Evolutionary conservation across 2,113 vertebrate species (phyloP).

Genomic region (Engraulis encrasicolus): DNA sequence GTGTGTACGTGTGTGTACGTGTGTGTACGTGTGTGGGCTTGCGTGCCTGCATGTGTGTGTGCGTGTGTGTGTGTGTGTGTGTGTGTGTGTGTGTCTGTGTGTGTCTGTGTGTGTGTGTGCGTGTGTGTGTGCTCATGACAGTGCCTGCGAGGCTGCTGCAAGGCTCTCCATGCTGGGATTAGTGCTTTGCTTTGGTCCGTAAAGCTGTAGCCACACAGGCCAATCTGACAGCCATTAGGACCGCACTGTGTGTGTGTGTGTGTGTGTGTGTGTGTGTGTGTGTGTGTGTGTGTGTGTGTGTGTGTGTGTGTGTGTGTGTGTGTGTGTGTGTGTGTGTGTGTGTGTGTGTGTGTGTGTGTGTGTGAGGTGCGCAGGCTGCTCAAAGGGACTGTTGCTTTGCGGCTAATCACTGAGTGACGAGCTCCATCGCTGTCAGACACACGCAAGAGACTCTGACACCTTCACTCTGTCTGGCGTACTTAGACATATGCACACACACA

Average conservation of each 20-base stretch:
- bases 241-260: not conserved
- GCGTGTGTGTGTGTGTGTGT: not conserved
- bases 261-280: not conserved
- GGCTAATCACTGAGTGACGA: no score
- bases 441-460: no score
- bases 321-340: constrained; percentile 39
- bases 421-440: no score
- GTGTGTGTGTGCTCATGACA: not conserved
- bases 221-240: constrained; percentile 27
- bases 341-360: not conserved
- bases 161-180: constrained; percentile 39
- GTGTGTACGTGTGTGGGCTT: not conserved
- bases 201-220: constrained; percentile 39
- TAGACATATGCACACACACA: no score
- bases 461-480: no score
- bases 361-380: not conserved
- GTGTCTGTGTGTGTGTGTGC: not conserved
- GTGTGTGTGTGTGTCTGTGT: not conserved
- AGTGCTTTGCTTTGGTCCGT: constrained; percentile 43
- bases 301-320: constrained; percentile 47
- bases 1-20: not conserved
- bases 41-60: not conserved
- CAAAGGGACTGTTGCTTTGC: not conserved
- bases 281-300: not conserved
- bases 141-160: constrained; percentile 28